phyloP scores from a whole-genome alignment of 2,888 invertebrate genomes.

The Megalurothrips usitatus region DNA sequence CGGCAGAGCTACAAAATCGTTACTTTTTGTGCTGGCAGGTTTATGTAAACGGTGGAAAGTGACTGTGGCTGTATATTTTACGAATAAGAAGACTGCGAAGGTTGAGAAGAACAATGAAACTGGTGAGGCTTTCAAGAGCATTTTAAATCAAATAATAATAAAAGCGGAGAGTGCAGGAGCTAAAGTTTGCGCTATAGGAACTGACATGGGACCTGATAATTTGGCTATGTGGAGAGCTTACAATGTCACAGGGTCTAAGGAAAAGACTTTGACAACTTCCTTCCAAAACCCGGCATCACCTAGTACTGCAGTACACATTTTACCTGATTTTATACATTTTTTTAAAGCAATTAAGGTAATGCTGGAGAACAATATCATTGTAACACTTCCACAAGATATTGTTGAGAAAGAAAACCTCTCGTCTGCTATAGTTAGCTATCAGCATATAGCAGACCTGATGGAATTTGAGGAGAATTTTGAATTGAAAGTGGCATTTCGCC shows the following conservation, averaged over 20 bases:
- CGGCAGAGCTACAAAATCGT: not conserved
- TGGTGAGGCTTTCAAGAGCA: not conserved
- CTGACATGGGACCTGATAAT: not conserved
- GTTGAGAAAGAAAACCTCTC: slow-evolving; percentile 1
- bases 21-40: not conserved
- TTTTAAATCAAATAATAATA: not conserved
- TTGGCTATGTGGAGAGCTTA: not conserved
- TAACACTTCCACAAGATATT: not conserved
- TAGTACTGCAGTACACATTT: not conserved
- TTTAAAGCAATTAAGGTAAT: not conserved
- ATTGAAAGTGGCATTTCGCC: not conserved
- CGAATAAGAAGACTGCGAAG: not conserved
- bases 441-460: not conserved
- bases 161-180: not conserved
- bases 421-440: not conserved
- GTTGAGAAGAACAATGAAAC: not conserved
- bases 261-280: not conserved
- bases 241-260: not conserved
- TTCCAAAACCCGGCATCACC: not conserved
- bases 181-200: not conserved
- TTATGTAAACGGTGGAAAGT: not conserved
- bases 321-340: not conserved
- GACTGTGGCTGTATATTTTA: not conserved
- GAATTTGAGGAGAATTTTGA: not conserved
- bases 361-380: not conserved